Conservation (phyloP, 2,888 invertebrate genomes). For the Limnephilus rhombicus region DNA sequence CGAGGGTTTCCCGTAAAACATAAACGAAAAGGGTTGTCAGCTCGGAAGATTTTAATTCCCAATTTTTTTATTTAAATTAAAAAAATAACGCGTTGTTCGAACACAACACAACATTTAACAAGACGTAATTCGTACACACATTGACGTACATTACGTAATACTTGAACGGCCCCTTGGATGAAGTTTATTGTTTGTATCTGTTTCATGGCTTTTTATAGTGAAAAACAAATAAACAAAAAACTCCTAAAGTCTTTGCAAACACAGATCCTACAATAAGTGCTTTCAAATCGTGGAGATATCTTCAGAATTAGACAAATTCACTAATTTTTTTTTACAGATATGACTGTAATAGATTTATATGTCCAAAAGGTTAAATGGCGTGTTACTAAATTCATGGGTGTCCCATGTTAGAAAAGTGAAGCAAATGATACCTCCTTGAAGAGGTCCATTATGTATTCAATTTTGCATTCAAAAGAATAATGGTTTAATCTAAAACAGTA, state of each 20-base stretch:
- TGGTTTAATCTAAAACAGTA: neutral
- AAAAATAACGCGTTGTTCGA: too few relatives aligned
- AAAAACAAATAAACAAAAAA: neutral
- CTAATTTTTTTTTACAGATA: neutral
- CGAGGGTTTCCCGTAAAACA: too few relatives aligned
- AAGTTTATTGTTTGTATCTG: neutral
- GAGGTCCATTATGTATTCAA: neutral
- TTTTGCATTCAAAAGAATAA: neutral
- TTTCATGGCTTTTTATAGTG: neutral
- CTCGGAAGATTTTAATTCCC: too few relatives aligned
- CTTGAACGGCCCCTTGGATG: neutral
- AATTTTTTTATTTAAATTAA: too few relatives aligned
- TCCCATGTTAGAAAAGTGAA: neutral
- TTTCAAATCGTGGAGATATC: neutral
- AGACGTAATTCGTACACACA: too few relatives aligned
- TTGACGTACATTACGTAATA: too few relatives aligned
- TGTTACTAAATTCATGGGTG: neutral
- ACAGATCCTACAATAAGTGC: neutral
- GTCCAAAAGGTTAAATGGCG: neutral
- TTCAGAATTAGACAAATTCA: neutral
- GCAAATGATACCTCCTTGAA: neutral
- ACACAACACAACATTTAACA: too few relatives aligned
- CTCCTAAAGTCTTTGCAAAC: neutral
- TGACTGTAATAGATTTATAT: neutral
- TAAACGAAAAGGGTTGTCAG: too few relatives aligned